Conservation (phyloP, 2,113 vertebrate genomes). For the Lagopus muta region DNA sequence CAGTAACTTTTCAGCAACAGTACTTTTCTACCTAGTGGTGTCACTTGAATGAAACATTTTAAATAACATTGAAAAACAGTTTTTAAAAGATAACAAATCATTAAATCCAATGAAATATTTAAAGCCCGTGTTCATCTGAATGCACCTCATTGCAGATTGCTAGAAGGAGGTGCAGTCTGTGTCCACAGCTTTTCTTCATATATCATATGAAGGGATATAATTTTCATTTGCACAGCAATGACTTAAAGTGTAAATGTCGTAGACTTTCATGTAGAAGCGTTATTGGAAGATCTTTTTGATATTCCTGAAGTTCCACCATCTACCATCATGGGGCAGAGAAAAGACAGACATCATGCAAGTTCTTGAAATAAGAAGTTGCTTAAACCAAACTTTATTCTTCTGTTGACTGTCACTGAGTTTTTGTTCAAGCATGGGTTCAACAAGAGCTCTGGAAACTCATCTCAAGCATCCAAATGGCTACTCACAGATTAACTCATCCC, state of each 20-base stretch:
- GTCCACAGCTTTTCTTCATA: conserved; percentile 66
- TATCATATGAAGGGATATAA: conserved; percentile 13
- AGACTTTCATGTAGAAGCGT: not conserved
- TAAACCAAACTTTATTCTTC: not conserved
- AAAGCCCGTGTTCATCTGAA: conserved; percentile 1
- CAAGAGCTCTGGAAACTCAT: not conserved
- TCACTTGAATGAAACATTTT: conserved; percentile 32
- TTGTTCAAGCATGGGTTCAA: not conserved
- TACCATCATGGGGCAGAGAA: not conserved
- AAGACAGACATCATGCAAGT: not conserved
- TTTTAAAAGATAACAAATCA: not conserved
- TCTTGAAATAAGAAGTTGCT: not conserved
- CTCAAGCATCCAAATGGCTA: not conserved
- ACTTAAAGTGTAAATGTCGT: not conserved
- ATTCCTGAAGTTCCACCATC: not conserved
- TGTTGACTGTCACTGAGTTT: not conserved
- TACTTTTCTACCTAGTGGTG: not conserved
- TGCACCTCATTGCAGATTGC: not conserved
- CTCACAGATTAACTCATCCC: not conserved
- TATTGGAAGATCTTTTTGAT: not conserved
- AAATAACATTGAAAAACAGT: conserved; percentile 31
- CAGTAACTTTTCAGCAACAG: too few relatives aligned
- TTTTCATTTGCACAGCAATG: conserved; percentile 6
- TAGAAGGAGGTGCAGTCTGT: conserved; percentile 56
- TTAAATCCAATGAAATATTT: conserved; percentile 18